Evolutionary conservation across 2,888 invertebrate species (phyloP), one percentile per base, ranked within the genome.

Genomic region (Caenorhabditis becei): DNA sequence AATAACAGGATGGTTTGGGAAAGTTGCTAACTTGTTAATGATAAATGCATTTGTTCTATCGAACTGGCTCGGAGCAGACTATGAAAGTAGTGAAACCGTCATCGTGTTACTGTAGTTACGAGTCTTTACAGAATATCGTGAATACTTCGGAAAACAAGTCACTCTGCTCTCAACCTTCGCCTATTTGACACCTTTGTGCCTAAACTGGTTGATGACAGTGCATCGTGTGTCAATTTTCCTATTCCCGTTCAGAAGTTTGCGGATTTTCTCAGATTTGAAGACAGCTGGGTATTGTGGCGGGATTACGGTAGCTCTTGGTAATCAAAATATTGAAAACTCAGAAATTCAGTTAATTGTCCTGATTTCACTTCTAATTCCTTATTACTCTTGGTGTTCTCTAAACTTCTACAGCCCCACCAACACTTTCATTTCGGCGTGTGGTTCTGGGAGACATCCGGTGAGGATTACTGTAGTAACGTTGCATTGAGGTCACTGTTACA

Each of bases 191-290:
- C 70, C 61, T 7, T 1, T 70, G 1, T 53, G 20, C n/a, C n/a
- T 70, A 23, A 61, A 70, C 35, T 70, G 69, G 59, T 20, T 70
- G 18, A 70, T 70, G 70, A 70, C 70, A 1, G 16, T 61, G 1
- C 70, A 70, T 28, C 70, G 70, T 4, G 61, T 70, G 0, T 10
- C 16, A n/a, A 47, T 70, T 7, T 37, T 70, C 10, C 11, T 61
- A 1, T 16, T 37, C 10, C 65, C 63, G 16, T 8, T 35, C 0
- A 37, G 14, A 26, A n/a, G 20, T 23, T 44, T 16, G 28, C 58
- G 2, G 11, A 16, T 58, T 10, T 51, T 51, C 24, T 24, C 51
- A 3, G 51, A 51, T 23, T 41, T 41, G 8, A 41, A 23, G 51
- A 1, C 24, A 24, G 23, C 24, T 24, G 24, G 2, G 18, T 51